Conservation (phyloP, 2,888 invertebrate genomes). For the Drosophila diplacantha region DNA sequence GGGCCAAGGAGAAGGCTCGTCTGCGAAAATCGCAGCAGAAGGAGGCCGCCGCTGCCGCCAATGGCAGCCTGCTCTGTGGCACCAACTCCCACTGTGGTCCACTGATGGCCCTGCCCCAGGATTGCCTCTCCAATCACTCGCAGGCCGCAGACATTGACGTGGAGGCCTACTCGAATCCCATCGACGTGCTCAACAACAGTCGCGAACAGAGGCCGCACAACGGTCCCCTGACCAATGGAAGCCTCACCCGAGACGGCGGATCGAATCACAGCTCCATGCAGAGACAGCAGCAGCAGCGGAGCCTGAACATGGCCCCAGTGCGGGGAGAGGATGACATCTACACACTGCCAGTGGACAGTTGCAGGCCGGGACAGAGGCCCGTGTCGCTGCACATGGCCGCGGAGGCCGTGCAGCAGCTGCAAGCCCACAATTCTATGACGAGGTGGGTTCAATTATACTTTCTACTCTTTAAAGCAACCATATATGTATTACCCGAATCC, state of each 20-base stretch:
- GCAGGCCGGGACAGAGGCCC: slow-evolving; percentile 67
- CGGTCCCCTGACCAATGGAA: slow-evolving; percentile 68
- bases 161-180: slow-evolving; percentile 80
- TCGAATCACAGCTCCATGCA: slow-evolving; percentile 59
- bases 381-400: slow-evolving; percentile 66
- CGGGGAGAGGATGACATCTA: slow-evolving; percentile 76
- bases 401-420: slow-evolving; percentile 57
- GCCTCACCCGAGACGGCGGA: slow-evolving; percentile 67
- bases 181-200: slow-evolving; percentile 78
- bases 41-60: slow-evolving; percentile 53
- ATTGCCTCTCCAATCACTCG: slow-evolving; percentile 63
- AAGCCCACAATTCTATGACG: slow-evolving; percentile 72
- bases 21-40: slow-evolving; percentile 80
- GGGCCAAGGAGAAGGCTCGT: slow-evolving; percentile 84
- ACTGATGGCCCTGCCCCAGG: slow-evolving; percentile 72
- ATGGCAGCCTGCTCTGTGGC: slow-evolving; percentile 52
- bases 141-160: slow-evolving; percentile 65
- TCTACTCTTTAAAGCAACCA: too few species aligned
- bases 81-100: slow-evolving; percentile 75
- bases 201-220: slow-evolving; percentile 70
- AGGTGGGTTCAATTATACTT: slow-evolving; percentile 48
- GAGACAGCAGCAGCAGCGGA: slow-evolving; percentile 43
- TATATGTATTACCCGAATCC: background rate
- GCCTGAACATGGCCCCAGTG: slow-evolving; percentile 19
- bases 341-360: slow-evolving; percentile 76